Conservation (phyloP, 2,113 vertebrate genomes). For the Pimephales promelas region DNA sequence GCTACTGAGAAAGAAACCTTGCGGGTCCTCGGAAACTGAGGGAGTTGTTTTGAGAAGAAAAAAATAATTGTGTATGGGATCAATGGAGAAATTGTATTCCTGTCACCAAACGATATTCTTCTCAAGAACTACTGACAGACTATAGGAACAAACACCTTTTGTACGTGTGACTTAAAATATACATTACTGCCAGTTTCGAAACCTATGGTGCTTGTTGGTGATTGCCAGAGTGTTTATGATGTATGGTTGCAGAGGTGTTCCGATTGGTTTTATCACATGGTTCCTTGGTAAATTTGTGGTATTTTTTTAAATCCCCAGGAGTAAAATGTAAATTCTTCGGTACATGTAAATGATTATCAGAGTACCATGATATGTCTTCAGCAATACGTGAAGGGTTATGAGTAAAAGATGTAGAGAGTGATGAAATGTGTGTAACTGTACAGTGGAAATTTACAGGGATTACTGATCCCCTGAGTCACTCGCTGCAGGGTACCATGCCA, state of each 20-base stretch:
- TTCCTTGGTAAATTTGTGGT: neutral
- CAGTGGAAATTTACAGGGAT: slow-evolving; percentile 36
- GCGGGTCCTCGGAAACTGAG: neutral
- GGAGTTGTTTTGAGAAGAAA: neutral
- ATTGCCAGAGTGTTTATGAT: too few relatives aligned
- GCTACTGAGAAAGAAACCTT: neutral
- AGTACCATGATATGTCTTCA: too few relatives aligned
- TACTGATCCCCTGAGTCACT: slow-evolving; percentile 41
- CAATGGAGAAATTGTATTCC: neutral
- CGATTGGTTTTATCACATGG: neutral
- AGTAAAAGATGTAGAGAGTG: neutral
- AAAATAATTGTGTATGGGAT: neutral
- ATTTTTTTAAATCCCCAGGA: too few relatives aligned
- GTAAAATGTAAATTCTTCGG: neutral
- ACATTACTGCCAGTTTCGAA: neutral
- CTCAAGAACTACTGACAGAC: neutral
- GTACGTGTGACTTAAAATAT: neutral
- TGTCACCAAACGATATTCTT: neutral
- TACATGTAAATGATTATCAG: neutral
- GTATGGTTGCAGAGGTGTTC: neutral
- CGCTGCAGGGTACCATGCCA: slow-evolving; percentile 29
- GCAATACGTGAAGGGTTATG: neutral
- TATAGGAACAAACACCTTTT: neutral
- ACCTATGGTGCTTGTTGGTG: neutral
- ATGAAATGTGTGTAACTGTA: neutral